Evolutionary conservation across 1,140 invertebrate genomes (phyloP), one percentile per base, ranked within the genome.

Genomic region (Eueides isabella): DNA sequence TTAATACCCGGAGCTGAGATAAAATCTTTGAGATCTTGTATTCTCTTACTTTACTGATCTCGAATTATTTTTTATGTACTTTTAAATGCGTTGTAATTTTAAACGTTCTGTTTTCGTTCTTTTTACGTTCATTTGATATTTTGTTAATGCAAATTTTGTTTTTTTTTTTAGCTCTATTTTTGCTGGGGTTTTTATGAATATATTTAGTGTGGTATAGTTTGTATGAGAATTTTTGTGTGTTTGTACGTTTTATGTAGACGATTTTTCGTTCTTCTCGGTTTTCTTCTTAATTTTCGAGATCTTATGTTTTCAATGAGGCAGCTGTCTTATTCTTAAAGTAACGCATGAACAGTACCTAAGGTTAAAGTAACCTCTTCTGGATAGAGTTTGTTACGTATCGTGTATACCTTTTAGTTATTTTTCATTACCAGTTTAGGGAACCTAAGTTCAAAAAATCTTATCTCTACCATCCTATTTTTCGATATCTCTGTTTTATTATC

Each of bases 1-100:
- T 85, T 89, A 86, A 86, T 86, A 84, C 82, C 75, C 81, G 81
- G 75, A 38, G 35, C 35, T 71, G 78, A 61, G 65, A 74, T 74
- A 74, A 68, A 61, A 74, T 74, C 72, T 62, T 61, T 6, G 64
- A 61, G 55, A 61, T 68, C 26, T 62, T 23, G 28, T 38, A 67
- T 61, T 44, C 23, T 16, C 31, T 66, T 67, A 12, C 61, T 73
- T 44, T 30, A 29, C 71, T 31, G n/a, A 67, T 61, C 33, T 29
- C 31, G 41, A 35, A 44, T 66, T 72, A 61, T 72, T 72, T n/a
- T 72, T 65, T 72, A 64, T 72, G 62, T 30, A 9, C 48, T 38
- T 62, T 70, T 70, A 70, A 70, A 70, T 28, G 71, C 63, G 64
- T 72, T 72, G 71, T 66, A 72, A 66, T 61, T 62, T 71, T 71